A percentile compares a stretch with the other conserved stretches of the same genome.
phyloP scores from a whole-genome alignment of 2,797 vertebrate species.

The Clarias laeviceps region DNA sequence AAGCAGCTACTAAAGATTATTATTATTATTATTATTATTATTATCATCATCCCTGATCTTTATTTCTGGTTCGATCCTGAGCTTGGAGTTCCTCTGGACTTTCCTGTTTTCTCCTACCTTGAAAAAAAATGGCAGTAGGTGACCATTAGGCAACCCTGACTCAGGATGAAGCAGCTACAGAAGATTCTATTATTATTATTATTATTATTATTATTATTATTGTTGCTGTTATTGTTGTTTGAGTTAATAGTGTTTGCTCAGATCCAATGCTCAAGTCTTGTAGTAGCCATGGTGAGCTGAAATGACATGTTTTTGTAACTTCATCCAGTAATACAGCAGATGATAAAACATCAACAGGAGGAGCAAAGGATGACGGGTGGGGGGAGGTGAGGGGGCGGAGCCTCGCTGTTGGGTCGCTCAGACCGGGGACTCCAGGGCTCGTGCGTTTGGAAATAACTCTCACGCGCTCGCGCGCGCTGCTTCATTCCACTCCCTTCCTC shows the following conservation, averaged over 20 bases:
- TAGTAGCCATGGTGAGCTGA: not conserved
- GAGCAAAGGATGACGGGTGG: not conserved
- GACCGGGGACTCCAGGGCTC: constrained; percentile 10
- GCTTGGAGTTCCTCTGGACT: not conserved
- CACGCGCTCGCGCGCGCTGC: too few relatives aligned
- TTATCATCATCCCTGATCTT: not conserved
- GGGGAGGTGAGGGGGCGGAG: constrained; percentile 23
- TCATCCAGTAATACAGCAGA: not conserved
- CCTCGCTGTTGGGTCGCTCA: constrained; percentile 18
- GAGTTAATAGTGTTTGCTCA: not conserved
- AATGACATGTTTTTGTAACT: not conserved
- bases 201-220: not conserved
- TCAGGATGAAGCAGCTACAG: not conserved
- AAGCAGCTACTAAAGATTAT: too few relatives aligned
- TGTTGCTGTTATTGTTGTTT: not conserved
- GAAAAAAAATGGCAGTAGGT: not conserved
- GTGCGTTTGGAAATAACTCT: not conserved
- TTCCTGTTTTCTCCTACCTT: not conserved
- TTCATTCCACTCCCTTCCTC: too few relatives aligned
- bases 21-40: not conserved
- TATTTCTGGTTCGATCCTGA: not conserved
- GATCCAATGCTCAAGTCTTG: not conserved
- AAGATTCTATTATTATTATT: not conserved
- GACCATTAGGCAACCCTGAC: not conserved
- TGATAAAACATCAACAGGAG: not conserved